Base-by-base conservation (phyloP, 2,888 invertebrate species). In the Eledone cirrhosa region DNA sequence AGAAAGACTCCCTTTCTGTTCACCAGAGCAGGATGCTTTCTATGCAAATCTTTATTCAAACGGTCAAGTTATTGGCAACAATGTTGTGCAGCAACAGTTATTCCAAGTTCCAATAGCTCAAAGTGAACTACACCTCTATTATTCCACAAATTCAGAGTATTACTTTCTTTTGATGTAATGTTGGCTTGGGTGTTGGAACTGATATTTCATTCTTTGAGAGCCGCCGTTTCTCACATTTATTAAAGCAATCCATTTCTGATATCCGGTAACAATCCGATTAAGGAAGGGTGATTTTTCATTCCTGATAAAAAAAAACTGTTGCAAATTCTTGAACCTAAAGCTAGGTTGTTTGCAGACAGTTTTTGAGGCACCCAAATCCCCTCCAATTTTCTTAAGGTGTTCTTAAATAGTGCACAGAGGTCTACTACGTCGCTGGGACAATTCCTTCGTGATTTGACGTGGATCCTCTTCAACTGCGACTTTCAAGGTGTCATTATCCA, bases 331-430 rank as follows among this genome's bases (percentile, higher is more conserved):
- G 19, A 69, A 69, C 19, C 29, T 2, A 33, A 8, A 19, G 19
- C 22, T 16, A 1, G 22, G 29, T 31, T 69, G 2, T 69, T 33
- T 22, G 29, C 16, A 19, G 27, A 33, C 2, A 33, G 31, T 7
- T 69, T 19, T 29, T 19, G 27, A 2, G 69, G 69, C 4, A 69
- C 29, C 69, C 69, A 69, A 69, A 69, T 31, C 27, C 69, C 33
- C 67, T 67, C 69, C 69, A 33, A 69, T 27, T 33, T 69, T 19
- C n/a, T 31, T 69, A 33, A 69, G 69, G 5, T 69, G 29, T 69
- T 69, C 69, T 1, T 69, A 19, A 29, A 69, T 29, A 1, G 69
- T 69, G 19, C 29, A 69, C 19, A 13, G 19, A 1, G 69, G 22
- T 3, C 29, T 33, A 33, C 29, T 69, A 33, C 22, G 33, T n/a